These are phyloP conservation scores for Pentamera pediparva DNA, from an alignment of 53 echinoderm and acorn worm genomes.

Conservation along the genomic window DNA sequence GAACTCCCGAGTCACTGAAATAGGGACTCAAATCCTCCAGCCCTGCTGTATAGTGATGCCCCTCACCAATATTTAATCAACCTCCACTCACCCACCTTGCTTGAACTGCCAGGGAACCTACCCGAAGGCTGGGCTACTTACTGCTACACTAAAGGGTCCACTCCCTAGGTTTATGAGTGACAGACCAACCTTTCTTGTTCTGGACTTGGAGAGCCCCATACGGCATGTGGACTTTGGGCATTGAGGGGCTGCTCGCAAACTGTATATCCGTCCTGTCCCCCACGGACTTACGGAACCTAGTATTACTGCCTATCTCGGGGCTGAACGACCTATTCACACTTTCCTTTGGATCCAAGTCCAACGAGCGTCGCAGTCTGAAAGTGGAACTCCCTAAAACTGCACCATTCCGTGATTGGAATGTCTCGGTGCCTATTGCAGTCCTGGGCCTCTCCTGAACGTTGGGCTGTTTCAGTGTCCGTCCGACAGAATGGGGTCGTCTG, in stretches of 20 bases:
- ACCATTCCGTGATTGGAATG: constrained; percentile 4
- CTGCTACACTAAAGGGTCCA: constrained; percentile 52
- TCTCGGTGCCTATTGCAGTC: constrained; percentile 27
- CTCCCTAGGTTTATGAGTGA: constrained; percentile 56
- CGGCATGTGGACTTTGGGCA: constrained; percentile 83
- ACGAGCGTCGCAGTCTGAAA: constrained; percentile 21
- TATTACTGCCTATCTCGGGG: constrained; percentile 43
- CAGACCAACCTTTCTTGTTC: constrained; percentile 60
- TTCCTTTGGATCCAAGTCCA: constrained; percentile 7
- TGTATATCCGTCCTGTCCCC: constrained; percentile 47
- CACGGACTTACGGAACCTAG: constrained; percentile 43
- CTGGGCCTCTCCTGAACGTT: constrained; percentile 30
- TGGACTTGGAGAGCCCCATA: constrained; percentile 43
- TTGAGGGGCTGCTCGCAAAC: constrained; percentile 72
- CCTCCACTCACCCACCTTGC: too few species aligned
- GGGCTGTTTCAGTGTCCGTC: constrained; percentile 39
- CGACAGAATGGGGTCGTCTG: constrained; percentile 58
- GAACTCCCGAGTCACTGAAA: too few species aligned
- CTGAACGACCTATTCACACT: constrained; percentile 44
- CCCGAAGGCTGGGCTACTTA: too few species aligned
- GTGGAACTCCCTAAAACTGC: constrained; percentile 25
- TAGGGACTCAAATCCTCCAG: too few species aligned
- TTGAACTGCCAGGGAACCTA: too few species aligned
- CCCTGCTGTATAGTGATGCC: too few species aligned
- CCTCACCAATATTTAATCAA: too few species aligned